These are phyloP conservation scores for Cyanistes caeruleus DNA, from an alignment of 2,113 vertebrate species.

Conservation along the genomic window DNA sequence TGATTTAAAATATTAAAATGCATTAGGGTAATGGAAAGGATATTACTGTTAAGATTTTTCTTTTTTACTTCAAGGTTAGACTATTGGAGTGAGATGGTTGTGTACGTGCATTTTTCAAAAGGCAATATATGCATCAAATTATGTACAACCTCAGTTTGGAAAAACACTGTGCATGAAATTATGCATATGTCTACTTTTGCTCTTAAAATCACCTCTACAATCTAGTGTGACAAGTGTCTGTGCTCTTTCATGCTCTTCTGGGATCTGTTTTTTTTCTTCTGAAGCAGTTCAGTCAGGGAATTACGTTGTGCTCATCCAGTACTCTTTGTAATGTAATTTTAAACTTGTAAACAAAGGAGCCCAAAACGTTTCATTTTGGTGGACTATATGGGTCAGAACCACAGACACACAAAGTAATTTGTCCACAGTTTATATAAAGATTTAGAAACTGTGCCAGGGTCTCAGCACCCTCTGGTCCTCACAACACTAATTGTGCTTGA, in stretches of 20 bases:
- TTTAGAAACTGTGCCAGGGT: background rate
- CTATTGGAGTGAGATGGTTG: background rate
- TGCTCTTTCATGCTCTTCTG: background rate
- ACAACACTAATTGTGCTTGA: background rate
- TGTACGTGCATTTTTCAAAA: background rate
- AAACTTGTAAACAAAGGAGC: background rate
- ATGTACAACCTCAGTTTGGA: background rate
- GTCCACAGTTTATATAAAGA: background rate
- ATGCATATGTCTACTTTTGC: background rate
- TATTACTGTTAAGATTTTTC: background rate
- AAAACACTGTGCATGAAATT: background rate
- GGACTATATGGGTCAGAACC: background rate
- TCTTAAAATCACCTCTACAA: background rate
- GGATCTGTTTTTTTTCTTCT: background rate
- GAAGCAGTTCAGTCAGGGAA: background rate
- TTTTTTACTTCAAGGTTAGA: background rate
- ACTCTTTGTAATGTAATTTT: background rate
- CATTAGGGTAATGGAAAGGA: background rate
- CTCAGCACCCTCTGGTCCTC: background rate
- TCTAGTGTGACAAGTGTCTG: background rate
- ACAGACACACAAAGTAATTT: background rate
- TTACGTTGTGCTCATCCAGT: background rate
- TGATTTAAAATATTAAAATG: slow-evolving; percentile 46
- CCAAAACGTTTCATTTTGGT: background rate
- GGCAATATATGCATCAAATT: background rate